A percentile compares a stretch with the other conserved stretches of the same genome.
phyloP scores from a whole-genome alignment of 2,888 invertebrate species.

The Nebria salina region DNA sequence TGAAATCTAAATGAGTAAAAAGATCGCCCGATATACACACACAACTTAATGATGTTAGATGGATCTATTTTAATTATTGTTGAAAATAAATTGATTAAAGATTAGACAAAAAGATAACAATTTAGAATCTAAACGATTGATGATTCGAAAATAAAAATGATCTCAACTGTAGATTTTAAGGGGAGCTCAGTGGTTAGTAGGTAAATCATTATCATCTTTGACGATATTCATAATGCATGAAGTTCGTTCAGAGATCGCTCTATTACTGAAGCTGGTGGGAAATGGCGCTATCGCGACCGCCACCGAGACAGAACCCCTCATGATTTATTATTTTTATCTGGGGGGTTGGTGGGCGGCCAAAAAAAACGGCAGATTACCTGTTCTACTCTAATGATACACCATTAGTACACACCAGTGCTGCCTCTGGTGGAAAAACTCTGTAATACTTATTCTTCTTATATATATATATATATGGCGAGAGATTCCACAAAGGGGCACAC shows the following conservation, averaged over 20 bases:
- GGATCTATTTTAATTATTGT: not conserved
- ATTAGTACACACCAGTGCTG: constrained; percentile 56
- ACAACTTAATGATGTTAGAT: not conserved
- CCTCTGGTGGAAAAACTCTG: constrained; percentile 54
- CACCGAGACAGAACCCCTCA: constrained; percentile 57
- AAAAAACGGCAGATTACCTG: constrained; percentile 62
- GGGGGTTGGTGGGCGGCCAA: constrained; percentile 53
- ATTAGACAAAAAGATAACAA: too few relatives aligned
- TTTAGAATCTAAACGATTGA: too few relatives aligned
- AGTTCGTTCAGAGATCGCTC: constrained; percentile 20
- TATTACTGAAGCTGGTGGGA: constrained; percentile 18
- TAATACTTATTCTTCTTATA: constrained; percentile 49
- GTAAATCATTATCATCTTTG: not conserved
- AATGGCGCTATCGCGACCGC: not conserved
- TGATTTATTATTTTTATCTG: constrained; percentile 63
- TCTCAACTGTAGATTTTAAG: too few relatives aligned
- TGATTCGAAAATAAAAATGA: too few relatives aligned
- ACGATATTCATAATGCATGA: not conserved
- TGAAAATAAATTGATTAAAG: not conserved
- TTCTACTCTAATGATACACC: constrained; percentile 62
- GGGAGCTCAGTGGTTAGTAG: too few relatives aligned
- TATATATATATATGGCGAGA: constrained; percentile 7
- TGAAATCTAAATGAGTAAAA: constrained; percentile 30
- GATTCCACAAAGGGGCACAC: constrained; percentile 12
- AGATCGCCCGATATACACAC: not conserved